Percentiles rank a stretch among this genome's conserved stretches.
Conservation (phyloP, 2,113 vertebrate genomes). For the Entelurus aequoreus region DNA sequence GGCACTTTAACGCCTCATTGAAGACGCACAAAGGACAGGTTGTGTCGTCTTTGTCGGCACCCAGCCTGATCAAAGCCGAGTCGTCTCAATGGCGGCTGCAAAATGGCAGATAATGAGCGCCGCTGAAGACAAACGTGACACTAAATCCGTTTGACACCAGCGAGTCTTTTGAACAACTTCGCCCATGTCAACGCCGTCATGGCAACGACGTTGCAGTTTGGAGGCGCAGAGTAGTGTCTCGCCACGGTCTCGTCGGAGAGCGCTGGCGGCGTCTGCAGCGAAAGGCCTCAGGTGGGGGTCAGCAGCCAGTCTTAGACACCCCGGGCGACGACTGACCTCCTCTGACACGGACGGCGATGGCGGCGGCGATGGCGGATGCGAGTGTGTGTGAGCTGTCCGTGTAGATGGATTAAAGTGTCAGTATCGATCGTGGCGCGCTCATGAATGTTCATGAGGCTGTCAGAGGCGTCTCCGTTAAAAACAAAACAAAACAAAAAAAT, state of each 20-base stretch:
- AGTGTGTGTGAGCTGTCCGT: slow-evolving; percentile 55
- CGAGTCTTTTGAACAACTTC: no score
- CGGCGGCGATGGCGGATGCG: background rate
- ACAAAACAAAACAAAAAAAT: slow-evolving; percentile 39
- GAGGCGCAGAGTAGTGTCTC: no score
- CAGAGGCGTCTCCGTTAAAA: slow-evolving; percentile 55
- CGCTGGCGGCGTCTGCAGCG: no score
- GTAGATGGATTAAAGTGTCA: slow-evolving; percentile 65
- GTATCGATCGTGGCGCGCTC: slow-evolving; percentile 62
- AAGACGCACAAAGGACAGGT: background rate
- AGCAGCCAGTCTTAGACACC: no score
- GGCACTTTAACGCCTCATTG: background rate
- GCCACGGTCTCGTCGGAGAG: no score
- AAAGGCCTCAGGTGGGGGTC: no score
- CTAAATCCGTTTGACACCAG: slow-evolving; percentile 58
- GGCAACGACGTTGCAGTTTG: no score
- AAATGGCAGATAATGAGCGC: slow-evolving; percentile 57
- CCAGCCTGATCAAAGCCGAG: background rate
- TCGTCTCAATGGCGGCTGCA: slow-evolving; percentile 40
- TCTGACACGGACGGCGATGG: slow-evolving; percentile 48
- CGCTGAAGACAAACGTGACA: slow-evolving; percentile 59
- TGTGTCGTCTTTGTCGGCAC: background rate
- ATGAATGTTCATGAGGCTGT: slow-evolving; percentile 72
- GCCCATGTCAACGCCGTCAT: no score
- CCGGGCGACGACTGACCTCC: slow-evolving; percentile 32